A percentile compares a stretch with the other conserved stretches of the same genome.
Evolutionary conservation across 2,888 invertebrate genomes (phyloP).

Genomic region (Diarsia brunnea): DNA sequence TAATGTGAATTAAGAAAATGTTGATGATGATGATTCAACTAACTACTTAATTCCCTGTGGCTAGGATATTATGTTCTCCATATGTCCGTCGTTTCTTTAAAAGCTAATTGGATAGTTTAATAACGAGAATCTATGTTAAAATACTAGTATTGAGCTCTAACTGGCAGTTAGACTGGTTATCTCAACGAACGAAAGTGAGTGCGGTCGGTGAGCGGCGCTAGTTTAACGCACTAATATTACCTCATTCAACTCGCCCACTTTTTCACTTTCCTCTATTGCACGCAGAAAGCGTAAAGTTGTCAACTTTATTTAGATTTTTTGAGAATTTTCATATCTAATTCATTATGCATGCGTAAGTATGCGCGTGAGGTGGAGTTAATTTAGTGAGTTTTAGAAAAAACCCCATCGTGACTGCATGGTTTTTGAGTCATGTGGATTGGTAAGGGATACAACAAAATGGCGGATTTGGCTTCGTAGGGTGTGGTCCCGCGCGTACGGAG

Average conservation of each 20-base stretch:
- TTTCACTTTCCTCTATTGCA: constrained; percentile 85
- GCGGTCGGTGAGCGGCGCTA: constrained; percentile 77
- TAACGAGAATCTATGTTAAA: constrained; percentile 20
- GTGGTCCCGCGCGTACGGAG: constrained; percentile 32
- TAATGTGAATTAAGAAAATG: not conserved
- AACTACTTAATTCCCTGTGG: not conserved
- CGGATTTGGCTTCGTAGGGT: constrained; percentile 32
- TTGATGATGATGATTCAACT: not conserved
- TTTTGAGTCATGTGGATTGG: constrained; percentile 24
- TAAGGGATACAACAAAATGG: constrained; percentile 29
- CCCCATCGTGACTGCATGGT: constrained; percentile 7
- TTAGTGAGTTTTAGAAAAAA: constrained; percentile 19
- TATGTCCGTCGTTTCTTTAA: not conserved
- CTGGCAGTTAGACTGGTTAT: constrained; percentile 69
- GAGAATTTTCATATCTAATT: constrained; percentile 12
- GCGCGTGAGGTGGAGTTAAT: not conserved
- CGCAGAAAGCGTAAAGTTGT: constrained; percentile 86
- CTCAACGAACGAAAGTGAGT: constrained; percentile 83
- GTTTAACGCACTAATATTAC: constrained; percentile 82
- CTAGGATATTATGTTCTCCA: not conserved
- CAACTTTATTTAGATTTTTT: constrained; percentile 56
- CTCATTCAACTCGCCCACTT: constrained; percentile 82
- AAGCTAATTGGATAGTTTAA: constrained; percentile 12
- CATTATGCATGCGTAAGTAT: constrained; percentile 16
- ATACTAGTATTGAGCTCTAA: constrained; percentile 41